Conservation (phyloP, 1,140 invertebrate species). For the Drosophila simulans region DNA sequence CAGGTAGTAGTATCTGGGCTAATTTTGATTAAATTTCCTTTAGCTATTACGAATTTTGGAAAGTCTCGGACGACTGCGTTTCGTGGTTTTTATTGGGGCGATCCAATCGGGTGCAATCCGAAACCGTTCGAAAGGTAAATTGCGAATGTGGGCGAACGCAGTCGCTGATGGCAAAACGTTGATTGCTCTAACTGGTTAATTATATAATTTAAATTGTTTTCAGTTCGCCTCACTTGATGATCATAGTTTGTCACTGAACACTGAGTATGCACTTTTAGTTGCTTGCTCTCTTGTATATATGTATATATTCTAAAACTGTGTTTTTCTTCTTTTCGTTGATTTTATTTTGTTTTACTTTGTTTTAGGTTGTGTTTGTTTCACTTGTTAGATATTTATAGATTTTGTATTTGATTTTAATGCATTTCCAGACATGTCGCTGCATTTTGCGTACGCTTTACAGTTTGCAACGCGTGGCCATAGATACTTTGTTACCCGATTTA, state of each 20-base stretch:
- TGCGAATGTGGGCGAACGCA: slow-evolving; percentile 47
- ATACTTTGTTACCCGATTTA: slow-evolving; percentile 24
- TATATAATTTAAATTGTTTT: slow-evolving; percentile 58
- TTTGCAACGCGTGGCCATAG: slow-evolving; percentile 66
- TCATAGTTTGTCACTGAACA: slow-evolving; percentile 57
- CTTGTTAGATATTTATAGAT: slow-evolving; percentile 76
- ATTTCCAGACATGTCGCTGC: slow-evolving; percentile 81
- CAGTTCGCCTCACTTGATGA: slow-evolving; percentile 53
- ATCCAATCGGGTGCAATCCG: slow-evolving; percentile 53
- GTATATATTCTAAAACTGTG: slow-evolving; percentile 1
- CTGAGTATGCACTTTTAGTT: slow-evolving; percentile 39
- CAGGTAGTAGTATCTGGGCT: slow-evolving; percentile 15
- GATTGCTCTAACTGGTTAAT: slow-evolving; percentile 49
- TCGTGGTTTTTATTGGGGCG: slow-evolving; percentile 17
- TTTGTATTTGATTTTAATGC: slow-evolving; percentile 83
- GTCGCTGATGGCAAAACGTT: slow-evolving; percentile 42
- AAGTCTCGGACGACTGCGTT: slow-evolving; percentile 54
- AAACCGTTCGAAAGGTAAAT: slow-evolving; percentile 42
- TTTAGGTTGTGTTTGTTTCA: slow-evolving; percentile 81
- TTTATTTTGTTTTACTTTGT: slow-evolving; percentile 6
- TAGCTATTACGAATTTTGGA: slow-evolving; percentile 44
- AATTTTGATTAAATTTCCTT: slow-evolving; percentile 73
- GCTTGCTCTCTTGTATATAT: slow-evolving; percentile 8
- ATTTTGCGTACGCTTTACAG: slow-evolving; percentile 72
- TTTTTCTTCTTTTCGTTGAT: slow-evolving; percentile 2